Base-by-base conservation (phyloP, 2,113 vertebrate species). In the Ophthalmolycus amberensis region DNA sequence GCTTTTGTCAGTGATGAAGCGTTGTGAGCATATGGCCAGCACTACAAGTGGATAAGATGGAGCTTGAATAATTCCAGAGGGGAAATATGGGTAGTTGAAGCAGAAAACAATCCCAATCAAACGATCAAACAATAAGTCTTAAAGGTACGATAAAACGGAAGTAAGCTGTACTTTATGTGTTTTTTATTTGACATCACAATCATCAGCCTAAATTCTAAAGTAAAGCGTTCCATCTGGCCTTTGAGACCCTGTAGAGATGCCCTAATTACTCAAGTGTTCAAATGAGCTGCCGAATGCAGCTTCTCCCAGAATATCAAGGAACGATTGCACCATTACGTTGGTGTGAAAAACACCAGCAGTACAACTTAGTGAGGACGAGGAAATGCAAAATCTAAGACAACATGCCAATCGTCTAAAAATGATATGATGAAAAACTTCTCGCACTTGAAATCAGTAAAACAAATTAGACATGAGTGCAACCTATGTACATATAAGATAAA, bases 151-250 rank as follows among this genome's bases (percentile, higher is more conserved):
- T 15, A 52, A 50, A 42, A 59, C 70, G 48, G 16, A 52, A 34
- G 14, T 32, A 27, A 44, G 16, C 32, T 79, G 59, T 14, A 58
- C 60, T 79, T 52, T 34, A 32, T 46, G 46, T 38, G 44, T 37
- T 63, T 82, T 87, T 75, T 44, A 54, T 66, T 71, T 58, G 46
- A 62, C 73, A 71, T 67, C 66, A 32, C 70, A 34, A 73, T 72
- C 54, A 84, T 80, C 34, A 78, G 46, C 37, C 70, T 50, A 44
- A 80, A 83, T 82, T 67, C 66, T 70, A 56, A 87, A 77, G 56
- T 66, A 50, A 82, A 66, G 62, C 44, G 14, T 75, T 72, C 79
- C 76, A 89, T 89, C 85, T 88, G 81, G 76, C 74, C 74, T 82
- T 22, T 60, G 63, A 73, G 71, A 77, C 75, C 66, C 75, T 29